Conservation (phyloP, 2,113 vertebrate genomes). For the Pangasianodon hypophthalmus region DNA sequence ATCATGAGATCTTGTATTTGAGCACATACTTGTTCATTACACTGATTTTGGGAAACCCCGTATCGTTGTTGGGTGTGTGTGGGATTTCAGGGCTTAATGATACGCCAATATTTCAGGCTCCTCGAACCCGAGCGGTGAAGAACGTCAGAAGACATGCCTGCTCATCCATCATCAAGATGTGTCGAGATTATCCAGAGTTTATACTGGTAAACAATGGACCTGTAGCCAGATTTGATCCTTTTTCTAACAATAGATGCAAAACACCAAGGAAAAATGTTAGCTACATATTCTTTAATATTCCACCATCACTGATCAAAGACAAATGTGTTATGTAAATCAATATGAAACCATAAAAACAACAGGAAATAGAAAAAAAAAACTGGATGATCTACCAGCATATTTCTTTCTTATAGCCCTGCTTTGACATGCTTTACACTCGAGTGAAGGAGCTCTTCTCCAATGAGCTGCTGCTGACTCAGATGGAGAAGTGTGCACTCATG, state of each 20-base stretch:
- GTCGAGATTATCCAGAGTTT: conserved; percentile 88
- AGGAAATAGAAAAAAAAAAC: neutral
- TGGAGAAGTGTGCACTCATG: conserved; percentile 93
- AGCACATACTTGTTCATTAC: neutral
- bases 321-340: neutral
- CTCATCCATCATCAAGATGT: conserved; percentile 94
- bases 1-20: neutral
- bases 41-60: neutral
- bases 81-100: neutral
- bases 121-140: conserved; percentile 88
- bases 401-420: conserved; percentile 81
- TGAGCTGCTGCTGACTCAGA: conserved; percentile 81
- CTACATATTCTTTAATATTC: neutral
- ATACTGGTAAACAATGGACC: conserved; percentile 78
- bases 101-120: conserved; percentile 72
- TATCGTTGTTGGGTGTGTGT: neutral
- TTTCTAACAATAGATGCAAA: neutral
- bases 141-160: conserved; percentile 93
- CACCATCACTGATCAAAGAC: neutral
- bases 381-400: neutral
- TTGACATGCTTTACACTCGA: conserved; percentile 88
- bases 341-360: neutral
- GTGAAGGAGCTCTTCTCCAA: conserved; percentile 86
- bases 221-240: neutral
- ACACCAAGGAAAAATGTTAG: neutral